A percentile compares a stretch with the other conserved stretches of the same genome.
phyloP scores from a whole-genome alignment of 53 echinoderm and acorn worm species.

The Hippasteria phrygiana region DNA sequence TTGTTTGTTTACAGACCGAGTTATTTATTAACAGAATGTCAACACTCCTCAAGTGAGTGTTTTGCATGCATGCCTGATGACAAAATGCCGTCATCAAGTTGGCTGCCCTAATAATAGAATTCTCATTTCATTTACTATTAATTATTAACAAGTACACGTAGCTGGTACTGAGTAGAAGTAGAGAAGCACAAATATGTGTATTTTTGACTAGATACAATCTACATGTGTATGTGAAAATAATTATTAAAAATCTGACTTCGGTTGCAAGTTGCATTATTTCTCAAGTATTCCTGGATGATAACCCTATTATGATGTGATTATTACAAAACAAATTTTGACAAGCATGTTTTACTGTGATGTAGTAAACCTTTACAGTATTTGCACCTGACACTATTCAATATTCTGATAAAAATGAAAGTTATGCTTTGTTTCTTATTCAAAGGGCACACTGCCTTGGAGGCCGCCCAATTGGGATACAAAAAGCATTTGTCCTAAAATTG shows the following conservation, averaged over 20 bases:
- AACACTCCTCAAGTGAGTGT: background rate
- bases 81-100: background rate
- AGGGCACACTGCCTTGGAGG: too few relatives aligned
- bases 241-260: background rate
- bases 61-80: background rate
- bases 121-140: background rate
- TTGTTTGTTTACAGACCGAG: background rate
- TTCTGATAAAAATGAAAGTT: too few relatives aligned
- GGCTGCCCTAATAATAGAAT: background rate
- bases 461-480: too few relatives aligned
- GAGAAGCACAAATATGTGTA: background rate
- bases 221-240: background rate
- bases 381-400: too few relatives aligned
- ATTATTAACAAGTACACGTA: background rate
- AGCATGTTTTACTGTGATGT: too few relatives aligned
- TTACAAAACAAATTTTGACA: too few relatives aligned
- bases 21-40: slow-evolving; percentile 23
- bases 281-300: too few relatives aligned
- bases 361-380: too few relatives aligned
- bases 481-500: too few relatives aligned
- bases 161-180: background rate
- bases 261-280: too few relatives aligned
- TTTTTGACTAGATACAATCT: background rate
- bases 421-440: too few relatives aligned
- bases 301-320: too few relatives aligned